Evolutionary conservation across 2,113 vertebrate species (phyloP).

Genomic region (Sander vitreus): DNA sequence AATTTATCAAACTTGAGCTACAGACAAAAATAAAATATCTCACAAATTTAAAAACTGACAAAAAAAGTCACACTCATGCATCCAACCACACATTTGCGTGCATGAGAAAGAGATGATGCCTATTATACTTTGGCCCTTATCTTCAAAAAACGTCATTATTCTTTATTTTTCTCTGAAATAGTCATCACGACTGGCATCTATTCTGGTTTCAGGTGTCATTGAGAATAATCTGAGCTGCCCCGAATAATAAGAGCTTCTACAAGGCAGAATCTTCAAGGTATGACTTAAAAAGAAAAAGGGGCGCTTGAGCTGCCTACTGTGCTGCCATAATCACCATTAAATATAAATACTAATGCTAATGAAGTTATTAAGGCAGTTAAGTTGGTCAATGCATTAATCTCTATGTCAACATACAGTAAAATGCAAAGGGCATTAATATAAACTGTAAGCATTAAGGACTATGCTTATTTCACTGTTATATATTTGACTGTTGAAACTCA

Average conservation of each 20-base stretch:
- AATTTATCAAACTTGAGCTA: conserved; percentile 10
- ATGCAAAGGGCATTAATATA: neutral
- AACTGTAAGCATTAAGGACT: neutral
- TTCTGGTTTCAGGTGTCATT: conserved; percentile 28
- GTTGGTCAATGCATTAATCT: neutral
- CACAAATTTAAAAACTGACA: neutral
- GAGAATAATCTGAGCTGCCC: conserved; percentile 27
- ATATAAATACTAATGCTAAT: conserved; percentile 2
- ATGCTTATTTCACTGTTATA: neutral
- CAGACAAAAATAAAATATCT: neutral
- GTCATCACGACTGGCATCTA: conserved; percentile 44
- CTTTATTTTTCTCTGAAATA: conserved; percentile 22
- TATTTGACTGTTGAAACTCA: neutral
- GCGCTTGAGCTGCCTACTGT: neutral
- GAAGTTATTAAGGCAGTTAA: conserved; percentile 25
- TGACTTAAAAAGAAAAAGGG: conserved; percentile 30
- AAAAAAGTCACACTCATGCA: neutral
- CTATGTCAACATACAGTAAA: neutral
- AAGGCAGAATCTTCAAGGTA: conserved; percentile 16
- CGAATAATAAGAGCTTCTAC: conserved; percentile 18
- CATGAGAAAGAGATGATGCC: conserved; percentile 8
- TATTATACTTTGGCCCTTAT: neutral
- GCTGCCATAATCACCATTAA: conserved; percentile 19
- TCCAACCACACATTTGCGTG: neutral
- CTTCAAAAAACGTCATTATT: conserved; percentile 32